Conservation (phyloP, 23 tunicate species). For the Clavelina lepadiformis region DNA sequence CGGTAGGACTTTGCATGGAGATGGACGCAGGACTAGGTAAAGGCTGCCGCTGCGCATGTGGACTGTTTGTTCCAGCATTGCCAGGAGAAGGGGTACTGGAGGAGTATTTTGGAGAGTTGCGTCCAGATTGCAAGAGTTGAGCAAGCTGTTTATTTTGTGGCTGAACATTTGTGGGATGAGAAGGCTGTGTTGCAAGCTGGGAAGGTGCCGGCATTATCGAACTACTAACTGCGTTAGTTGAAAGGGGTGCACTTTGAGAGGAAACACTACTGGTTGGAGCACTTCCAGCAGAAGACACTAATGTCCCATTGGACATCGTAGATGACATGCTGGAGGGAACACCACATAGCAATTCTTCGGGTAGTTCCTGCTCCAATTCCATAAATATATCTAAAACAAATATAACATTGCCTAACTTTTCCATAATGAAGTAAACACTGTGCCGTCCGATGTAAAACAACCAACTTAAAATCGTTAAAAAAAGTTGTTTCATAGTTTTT, state of each 20-base stretch:
- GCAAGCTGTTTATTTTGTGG: constrained; percentile 41
- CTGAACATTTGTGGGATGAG: constrained; percentile 21
- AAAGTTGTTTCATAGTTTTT: not conserved
- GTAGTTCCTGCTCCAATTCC: constrained; percentile 66
- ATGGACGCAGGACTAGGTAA: constrained; percentile 71
- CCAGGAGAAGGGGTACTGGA: constrained; percentile 42
- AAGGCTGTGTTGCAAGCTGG: constrained; percentile 5
- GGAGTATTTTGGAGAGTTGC: constrained; percentile 34
- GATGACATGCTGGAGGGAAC: constrained; percentile 20
- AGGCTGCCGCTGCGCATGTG: constrained; percentile 59
- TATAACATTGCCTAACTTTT: not conserved
- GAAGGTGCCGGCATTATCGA: constrained; percentile 44
- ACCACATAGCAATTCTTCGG: constrained; percentile 68
- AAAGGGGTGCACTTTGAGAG: constrained; percentile 27
- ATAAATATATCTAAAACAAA: constrained; percentile 50
- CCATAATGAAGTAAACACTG: too few relatives aligned
- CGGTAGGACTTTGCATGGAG: constrained; percentile 80
- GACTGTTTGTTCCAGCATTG: constrained; percentile 42
- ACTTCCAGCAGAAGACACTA: constrained; percentile 8
- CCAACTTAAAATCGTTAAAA: too few relatives aligned
- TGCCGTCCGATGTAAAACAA: too few relatives aligned
- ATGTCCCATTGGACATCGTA: constrained; percentile 36
- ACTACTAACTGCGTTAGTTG: constrained; percentile 11
- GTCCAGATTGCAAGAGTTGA: constrained; percentile 50
- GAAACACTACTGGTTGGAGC: constrained; percentile 9